Percentiles rank a stretch among this genome's conserved stretches.
Conservation (phyloP, 1,140 invertebrate genomes). For the Oreohelix idahoensis region DNA sequence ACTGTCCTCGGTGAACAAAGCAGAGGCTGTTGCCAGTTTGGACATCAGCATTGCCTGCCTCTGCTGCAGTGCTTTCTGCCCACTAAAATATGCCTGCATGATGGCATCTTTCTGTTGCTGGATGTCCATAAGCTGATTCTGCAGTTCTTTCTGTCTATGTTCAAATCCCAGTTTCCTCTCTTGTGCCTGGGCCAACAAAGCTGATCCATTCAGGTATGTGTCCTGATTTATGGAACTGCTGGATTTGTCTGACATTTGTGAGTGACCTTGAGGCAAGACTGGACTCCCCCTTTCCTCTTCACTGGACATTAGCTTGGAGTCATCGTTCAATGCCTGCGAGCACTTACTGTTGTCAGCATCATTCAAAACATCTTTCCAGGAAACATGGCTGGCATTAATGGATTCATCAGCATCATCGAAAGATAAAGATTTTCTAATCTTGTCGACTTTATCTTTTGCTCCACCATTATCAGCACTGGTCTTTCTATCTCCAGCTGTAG, state of each 20-base stretch:
- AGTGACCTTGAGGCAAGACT: constrained; percentile 32
- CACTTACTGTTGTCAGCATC: background rate
- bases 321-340: constrained; percentile 37
- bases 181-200: constrained; percentile 46
- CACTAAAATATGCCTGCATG: constrained; percentile 55
- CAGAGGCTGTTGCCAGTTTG: constrained; percentile 38
- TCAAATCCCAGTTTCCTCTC: constrained; percentile 49
- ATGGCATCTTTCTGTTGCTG: constrained; percentile 64
- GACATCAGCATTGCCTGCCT: constrained; percentile 46
- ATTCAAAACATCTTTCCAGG: constrained; percentile 28
- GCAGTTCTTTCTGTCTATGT: constrained; percentile 56
- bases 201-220: constrained; percentile 45
- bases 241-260: constrained; percentile 10
- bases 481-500: background rate
- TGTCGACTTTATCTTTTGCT: constrained; percentile 5
- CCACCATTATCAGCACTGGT: background rate
- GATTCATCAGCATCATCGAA: constrained; percentile 45
- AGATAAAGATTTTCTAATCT: constrained; percentile 28
- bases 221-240: background rate
- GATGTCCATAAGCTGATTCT: constrained; percentile 60
- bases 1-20: background rate
- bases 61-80: constrained; percentile 46
- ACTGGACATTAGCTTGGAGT: constrained; percentile 46
- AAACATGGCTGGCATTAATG: constrained; percentile 18
- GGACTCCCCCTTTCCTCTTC: constrained; percentile 62